Percentiles rank a stretch among this genome's conserved stretches.
Conservation (phyloP, 2,113 vertebrate species). For the Eleginops maclovinus region DNA sequence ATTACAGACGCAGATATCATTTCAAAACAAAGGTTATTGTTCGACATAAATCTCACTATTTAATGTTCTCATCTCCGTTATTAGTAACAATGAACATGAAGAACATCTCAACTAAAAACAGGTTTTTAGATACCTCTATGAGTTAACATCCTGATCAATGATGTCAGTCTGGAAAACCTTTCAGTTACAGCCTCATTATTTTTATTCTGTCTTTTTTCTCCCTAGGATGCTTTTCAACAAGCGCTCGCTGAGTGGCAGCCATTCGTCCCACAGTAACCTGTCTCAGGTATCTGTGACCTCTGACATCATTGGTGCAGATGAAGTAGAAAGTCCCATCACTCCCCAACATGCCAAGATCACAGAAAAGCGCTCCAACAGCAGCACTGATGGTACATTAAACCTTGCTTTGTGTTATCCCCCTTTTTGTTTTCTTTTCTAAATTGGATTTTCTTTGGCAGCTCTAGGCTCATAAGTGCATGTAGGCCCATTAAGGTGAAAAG, state of each 20-base stretch:
- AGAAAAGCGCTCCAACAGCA: slow-evolving; percentile 90
- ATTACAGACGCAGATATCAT: neutral
- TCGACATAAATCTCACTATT: neutral
- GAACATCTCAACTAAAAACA: neutral
- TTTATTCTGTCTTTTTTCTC: slow-evolving; percentile 35
- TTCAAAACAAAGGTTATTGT: neutral
- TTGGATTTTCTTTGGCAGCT: neutral
- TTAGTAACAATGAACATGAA: neutral
- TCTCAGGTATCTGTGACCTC: slow-evolving; percentile 86
- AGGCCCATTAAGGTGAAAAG: slow-evolving; percentile 2
- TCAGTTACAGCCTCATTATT: neutral
- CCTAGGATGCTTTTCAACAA: slow-evolving; percentile 85
- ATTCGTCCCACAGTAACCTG: slow-evolving; percentile 87
- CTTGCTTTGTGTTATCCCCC: neutral
- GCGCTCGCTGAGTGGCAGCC: slow-evolving; percentile 80
- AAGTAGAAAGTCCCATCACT: slow-evolving; percentile 84
- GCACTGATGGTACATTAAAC: slow-evolving; percentile 74
- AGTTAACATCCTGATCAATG: no score
- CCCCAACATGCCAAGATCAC: slow-evolving; percentile 84
- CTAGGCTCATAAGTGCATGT: neutral
- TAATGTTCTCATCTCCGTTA: no score
- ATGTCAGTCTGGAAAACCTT: no score
- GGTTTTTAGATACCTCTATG: no score
- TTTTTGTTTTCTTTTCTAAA: slow-evolving; percentile 9
- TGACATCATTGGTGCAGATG: slow-evolving; percentile 87